Evolutionary conservation across 2,113 vertebrate species (phyloP).

Genomic region (Columbina picui): DNA sequence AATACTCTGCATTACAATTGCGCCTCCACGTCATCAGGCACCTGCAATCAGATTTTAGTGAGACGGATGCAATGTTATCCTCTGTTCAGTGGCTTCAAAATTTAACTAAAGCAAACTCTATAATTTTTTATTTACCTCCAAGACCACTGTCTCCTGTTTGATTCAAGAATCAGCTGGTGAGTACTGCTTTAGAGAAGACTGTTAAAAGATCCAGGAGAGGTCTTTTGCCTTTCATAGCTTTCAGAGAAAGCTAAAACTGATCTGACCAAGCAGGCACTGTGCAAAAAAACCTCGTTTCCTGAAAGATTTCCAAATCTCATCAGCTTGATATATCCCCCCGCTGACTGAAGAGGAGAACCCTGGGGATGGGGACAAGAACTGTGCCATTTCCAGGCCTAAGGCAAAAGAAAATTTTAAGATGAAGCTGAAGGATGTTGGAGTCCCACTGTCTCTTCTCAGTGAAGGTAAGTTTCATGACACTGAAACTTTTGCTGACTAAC

Average conservation of each 20-base stretch:
- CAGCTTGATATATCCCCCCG: background rate
- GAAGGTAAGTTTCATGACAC: background rate
- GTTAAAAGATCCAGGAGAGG: background rate
- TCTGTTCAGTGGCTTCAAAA: background rate
- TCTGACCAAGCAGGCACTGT: background rate
- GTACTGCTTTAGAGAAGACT: background rate
- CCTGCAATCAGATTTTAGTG: background rate
- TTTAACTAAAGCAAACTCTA: background rate
- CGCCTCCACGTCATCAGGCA: background rate
- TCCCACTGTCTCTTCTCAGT: background rate
- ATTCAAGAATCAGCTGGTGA: background rate
- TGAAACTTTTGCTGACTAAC: background rate
- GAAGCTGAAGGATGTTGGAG: background rate
- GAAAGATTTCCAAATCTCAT: background rate
- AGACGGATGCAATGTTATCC: background rate
- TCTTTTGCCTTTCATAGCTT: background rate
- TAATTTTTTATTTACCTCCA: slow-evolving; percentile 7
- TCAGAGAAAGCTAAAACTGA: background rate
- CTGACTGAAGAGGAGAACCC: background rate
- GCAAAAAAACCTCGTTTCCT: background rate
- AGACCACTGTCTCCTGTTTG: background rate
- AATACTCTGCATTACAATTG: background rate
- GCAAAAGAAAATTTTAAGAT: background rate
- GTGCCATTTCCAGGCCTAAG: background rate
- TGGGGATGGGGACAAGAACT: background rate